Percentiles rank a stretch among this genome's conserved stretches.
phyloP scores from a whole-genome alignment of 2,797 vertebrate genomes.

The Miichthys miiuy region DNA sequence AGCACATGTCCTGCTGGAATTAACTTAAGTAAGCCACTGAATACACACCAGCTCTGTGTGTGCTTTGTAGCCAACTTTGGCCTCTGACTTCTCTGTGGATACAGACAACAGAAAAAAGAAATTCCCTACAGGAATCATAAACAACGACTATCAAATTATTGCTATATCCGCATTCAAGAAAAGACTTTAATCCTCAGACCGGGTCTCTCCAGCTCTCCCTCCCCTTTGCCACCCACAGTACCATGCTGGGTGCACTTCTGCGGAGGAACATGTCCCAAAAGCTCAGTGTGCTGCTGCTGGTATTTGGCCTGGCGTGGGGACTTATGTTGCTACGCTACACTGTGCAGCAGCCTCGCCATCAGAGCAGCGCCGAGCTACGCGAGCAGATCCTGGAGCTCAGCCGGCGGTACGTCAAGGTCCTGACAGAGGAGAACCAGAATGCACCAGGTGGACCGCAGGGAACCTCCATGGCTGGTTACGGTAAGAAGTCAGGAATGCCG shows the following conservation, averaged over 20 bases:
- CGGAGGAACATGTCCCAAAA: constrained; percentile 97
- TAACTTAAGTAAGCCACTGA: constrained; percentile 2
- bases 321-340: constrained; percentile 96
- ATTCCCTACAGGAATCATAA: constrained; percentile 4
- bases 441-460: constrained; percentile 88
- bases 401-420: constrained; percentile 94
- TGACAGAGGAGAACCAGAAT: constrained; percentile 96
- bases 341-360: constrained; percentile 92
- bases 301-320: constrained; percentile 96
- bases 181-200: constrained; percentile 13
- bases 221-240: constrained; percentile 55
- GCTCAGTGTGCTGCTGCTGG: constrained; percentile 92
- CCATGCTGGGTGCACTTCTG: constrained; percentile 92
- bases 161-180: not conserved
- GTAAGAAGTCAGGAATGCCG: constrained; percentile 74
- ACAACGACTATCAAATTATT: not conserved
- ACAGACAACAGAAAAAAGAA: constrained; percentile 4
- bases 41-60: not conserved
- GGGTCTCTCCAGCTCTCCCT: constrained; percentile 15
- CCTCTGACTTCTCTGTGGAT: constrained; percentile 28
- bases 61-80: constrained; percentile 34
- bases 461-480: constrained; percentile 95
- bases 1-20: constrained; percentile 8
- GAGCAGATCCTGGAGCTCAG: constrained; percentile 97
- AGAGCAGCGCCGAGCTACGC: constrained; percentile 94